These are phyloP conservation scores for Bombyx mandarina DNA, from an alignment of 1,140 invertebrate genomes.

Conservation along the genomic window DNA sequence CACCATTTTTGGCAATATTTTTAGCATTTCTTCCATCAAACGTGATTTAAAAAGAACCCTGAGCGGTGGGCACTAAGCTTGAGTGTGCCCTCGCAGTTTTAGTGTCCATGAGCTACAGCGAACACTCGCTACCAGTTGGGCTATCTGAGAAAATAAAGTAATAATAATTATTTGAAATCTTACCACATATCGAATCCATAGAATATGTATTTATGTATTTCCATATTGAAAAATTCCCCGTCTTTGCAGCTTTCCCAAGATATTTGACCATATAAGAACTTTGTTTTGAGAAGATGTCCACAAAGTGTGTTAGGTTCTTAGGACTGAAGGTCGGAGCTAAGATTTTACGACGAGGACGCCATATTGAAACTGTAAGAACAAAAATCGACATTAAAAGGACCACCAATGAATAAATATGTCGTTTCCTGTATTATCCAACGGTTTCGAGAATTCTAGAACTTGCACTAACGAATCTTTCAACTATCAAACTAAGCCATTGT, in stretches of 20 bases:
- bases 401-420: too few species aligned
- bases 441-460: too few species aligned
- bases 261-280: slow-evolving; percentile 14
- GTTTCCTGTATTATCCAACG: too few species aligned
- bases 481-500: neutral
- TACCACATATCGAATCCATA: slow-evolving; percentile 24
- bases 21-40: too few species aligned
- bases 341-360: slow-evolving; percentile 20
- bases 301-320: slow-evolving; percentile 14
- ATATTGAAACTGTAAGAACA: slow-evolving; percentile 17
- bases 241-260: neutral
- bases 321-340: slow-evolving; percentile 19
- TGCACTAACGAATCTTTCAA: too few species aligned
- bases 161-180: neutral
- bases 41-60: too few species aligned
- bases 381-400: neutral
- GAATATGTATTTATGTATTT: slow-evolving; percentile 19
- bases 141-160: too few species aligned
- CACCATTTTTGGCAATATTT: too few species aligned
- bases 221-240: slow-evolving; percentile 16
- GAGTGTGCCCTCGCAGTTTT: too few species aligned
- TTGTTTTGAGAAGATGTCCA: slow-evolving; percentile 17
- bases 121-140: too few species aligned
- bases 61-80: too few species aligned
- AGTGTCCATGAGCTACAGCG: too few species aligned